Evolutionary conservation across 2,888 invertebrate species (phyloP).

Genomic region (Zaprionus lineosus): DNA sequence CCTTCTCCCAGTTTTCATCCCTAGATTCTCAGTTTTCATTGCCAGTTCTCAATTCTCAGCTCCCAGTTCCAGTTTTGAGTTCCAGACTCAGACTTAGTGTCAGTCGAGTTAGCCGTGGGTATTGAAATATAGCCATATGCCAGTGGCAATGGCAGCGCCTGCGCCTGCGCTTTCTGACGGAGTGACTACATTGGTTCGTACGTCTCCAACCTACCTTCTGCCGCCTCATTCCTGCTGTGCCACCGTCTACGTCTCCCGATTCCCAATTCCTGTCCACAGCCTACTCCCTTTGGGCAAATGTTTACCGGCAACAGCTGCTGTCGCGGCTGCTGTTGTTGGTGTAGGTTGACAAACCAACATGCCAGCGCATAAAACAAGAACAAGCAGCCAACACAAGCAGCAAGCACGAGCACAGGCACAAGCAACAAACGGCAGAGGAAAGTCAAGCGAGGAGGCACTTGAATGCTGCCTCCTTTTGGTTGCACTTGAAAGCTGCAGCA

Average conservation of each 20-base stretch:
- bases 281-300: slow-evolving; percentile 50
- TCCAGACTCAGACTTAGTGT: slow-evolving; percentile 33
- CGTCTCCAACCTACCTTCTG: slow-evolving; percentile 6
- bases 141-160: slow-evolving; percentile 70
- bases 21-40: not conserved
- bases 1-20: not conserved
- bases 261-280: slow-evolving; percentile 11
- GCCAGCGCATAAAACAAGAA: slow-evolving; percentile 71
- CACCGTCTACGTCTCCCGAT: slow-evolving; percentile 18
- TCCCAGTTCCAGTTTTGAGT: slow-evolving; percentile 3
- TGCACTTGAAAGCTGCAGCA: slow-evolving; percentile 70
- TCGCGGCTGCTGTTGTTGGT: slow-evolving; percentile 33
- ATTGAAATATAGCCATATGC: slow-evolving; percentile 78
- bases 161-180: slow-evolving; percentile 51
- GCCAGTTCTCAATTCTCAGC: no score
- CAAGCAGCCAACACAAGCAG: not conserved
- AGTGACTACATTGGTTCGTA: slow-evolving; percentile 36
- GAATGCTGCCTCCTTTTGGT: slow-evolving; percentile 57
- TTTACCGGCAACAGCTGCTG: slow-evolving; percentile 73
- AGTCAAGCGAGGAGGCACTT: slow-evolving; percentile 55
- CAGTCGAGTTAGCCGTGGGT: slow-evolving; percentile 62
- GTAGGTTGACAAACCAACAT: slow-evolving; percentile 76
- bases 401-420: slow-evolving; percentile 30
- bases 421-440: slow-evolving; percentile 22
- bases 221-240: no score